Percentiles rank a stretch among this genome's conserved stretches.
These are phyloP conservation scores for Holacanthella duospinosa DNA, from an alignment of 2,888 invertebrate species.

Conservation along the genomic window DNA sequence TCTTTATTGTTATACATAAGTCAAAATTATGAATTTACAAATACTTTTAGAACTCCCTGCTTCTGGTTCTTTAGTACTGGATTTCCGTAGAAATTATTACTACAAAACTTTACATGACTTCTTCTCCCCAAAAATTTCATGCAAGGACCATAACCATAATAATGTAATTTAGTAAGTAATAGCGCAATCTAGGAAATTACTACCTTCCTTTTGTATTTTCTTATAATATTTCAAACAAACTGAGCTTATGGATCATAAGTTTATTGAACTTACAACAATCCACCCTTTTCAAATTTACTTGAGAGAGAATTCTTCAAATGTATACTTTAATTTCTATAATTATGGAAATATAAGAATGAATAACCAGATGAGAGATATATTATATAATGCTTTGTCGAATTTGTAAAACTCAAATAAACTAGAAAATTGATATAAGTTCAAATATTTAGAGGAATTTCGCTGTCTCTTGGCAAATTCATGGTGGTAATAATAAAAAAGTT, in stretches of 20 bases:
- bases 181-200: not conserved
- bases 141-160: not conserved
- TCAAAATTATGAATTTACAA: not conserved
- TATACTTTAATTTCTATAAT: not conserved
- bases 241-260: not conserved
- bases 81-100: too few species aligned
- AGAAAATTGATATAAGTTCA: too few species aligned
- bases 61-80: too few species aligned
- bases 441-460: too few species aligned
- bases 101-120: not conserved
- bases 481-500: too few species aligned
- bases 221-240: not conserved
- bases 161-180: not conserved
- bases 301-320: not conserved
- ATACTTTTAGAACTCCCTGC: not conserved
- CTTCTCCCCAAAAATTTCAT: not conserved
- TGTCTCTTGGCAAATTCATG: too few species aligned
- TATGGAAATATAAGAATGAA: not conserved
- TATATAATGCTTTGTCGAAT: too few species aligned
- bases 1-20: not conserved
- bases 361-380: too few species aligned
- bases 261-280: not conserved
- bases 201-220: not conserved
- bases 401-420: too few species aligned
- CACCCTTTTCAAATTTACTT: not conserved